phyloP scores from a whole-genome alignment of 1,140 invertebrate species.

The Apis dorsata region DNA sequence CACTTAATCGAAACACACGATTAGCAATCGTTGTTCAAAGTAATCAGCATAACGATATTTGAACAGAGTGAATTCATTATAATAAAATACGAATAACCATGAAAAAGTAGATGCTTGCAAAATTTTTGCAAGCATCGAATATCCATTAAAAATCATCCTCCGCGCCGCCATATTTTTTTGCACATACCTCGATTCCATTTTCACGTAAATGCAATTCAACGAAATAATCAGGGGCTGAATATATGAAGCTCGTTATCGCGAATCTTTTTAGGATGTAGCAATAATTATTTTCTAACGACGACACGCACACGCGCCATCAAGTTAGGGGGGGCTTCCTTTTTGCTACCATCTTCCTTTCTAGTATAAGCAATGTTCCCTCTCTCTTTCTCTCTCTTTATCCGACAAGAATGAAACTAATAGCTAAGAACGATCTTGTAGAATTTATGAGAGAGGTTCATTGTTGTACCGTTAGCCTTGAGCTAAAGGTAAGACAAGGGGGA shows the following conservation, averaged over 20 bases:
- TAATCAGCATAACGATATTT: no score
- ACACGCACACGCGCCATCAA: neutral
- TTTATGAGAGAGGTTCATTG: neutral
- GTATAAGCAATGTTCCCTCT: neutral
- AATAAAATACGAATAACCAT: no score
- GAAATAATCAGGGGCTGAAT: conserved; percentile 24
- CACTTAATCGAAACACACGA: no score
- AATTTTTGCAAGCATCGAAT: no score
- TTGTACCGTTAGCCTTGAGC: neutral
- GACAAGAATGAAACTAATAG: neutral
- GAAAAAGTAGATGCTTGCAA: no score
- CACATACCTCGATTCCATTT: neutral
- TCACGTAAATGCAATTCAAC: conserved; percentile 12
- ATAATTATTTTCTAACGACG: conserved; percentile 48
- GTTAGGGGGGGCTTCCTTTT: neutral
- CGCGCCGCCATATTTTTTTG: no score
- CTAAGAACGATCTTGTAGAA: neutral
- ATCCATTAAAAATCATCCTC: no score
- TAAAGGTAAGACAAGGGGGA: neutral
- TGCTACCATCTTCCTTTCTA: neutral
- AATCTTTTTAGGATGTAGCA: conserved; percentile 38
- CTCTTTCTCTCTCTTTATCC: neutral
- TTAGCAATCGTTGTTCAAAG: no score
- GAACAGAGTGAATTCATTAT: no score
- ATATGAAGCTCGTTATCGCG: conserved; percentile 30